Conservation (phyloP, 2,888 invertebrate species). For the Melanotus villosus region DNA sequence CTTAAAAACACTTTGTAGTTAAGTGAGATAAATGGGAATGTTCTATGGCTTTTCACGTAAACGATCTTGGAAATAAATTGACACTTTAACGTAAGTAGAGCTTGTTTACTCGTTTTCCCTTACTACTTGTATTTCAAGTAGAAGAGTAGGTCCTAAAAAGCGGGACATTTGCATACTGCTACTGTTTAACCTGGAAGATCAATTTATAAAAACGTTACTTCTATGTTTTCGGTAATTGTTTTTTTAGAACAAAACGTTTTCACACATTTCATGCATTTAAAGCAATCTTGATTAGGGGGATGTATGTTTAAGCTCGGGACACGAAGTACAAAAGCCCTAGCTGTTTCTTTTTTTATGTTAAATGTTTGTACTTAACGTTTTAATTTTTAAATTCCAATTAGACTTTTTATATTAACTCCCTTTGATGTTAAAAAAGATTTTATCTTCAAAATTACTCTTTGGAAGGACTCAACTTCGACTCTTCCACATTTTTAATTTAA, state of each 20-base stretch:
- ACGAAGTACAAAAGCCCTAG: no score
- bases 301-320: neutral
- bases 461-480: no score
- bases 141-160: slow-evolving; percentile 27
- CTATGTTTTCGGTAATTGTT: slow-evolving; percentile 10
- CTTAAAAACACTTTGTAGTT: slow-evolving; percentile 37
- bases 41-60: slow-evolving; percentile 33
- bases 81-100: slow-evolving; percentile 39
- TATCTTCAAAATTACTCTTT: no score
- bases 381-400: no score
- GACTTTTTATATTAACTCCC: no score
- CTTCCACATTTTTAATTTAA: no score
- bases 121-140: slow-evolving; percentile 22
- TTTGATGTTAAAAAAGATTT: no score
- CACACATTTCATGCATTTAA: neutral
- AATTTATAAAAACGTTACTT: slow-evolving; percentile 23
- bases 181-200: slow-evolving; percentile 20
- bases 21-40: slow-evolving; percentile 38
- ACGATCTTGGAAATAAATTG: slow-evolving; percentile 39
- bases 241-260: neutral
- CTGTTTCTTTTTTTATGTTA: no score
- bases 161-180: slow-evolving; percentile 28
- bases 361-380: no score
- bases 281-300: neutral
- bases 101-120: slow-evolving; percentile 36